phyloP scores from a whole-genome alignment of 53 echinoderm and acorn worm genomes.

The Arbacia lixula region DNA sequence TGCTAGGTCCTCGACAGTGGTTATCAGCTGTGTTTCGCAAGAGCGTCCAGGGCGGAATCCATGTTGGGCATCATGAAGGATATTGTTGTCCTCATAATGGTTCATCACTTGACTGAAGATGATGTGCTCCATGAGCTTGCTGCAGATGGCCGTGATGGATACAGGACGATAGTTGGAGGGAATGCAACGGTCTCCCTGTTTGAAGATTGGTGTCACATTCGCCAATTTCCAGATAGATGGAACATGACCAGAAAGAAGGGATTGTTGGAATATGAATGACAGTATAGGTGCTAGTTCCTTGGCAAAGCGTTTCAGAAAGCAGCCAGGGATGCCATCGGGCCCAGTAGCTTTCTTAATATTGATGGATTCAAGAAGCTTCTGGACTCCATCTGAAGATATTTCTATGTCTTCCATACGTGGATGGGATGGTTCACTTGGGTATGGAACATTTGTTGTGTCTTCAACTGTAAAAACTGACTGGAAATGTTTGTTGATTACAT shows the following conservation, averaged over 20 bases:
- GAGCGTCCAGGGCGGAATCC: too few relatives aligned
- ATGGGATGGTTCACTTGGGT: neutral
- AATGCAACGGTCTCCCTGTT: slow-evolving; percentile 19
- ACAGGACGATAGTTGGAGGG: too few relatives aligned
- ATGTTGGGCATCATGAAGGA: too few relatives aligned
- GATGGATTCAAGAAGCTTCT: slow-evolving; percentile 10
- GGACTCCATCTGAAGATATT: neutral
- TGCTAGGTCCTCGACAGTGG: neutral
- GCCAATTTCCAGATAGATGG: slow-evolving; percentile 1
- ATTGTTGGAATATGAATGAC: neutral
- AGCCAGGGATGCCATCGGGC: slow-evolving; percentile 5
- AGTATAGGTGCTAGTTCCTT: slow-evolving; percentile 12
- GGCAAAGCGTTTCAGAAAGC: slow-evolving; percentile 9
- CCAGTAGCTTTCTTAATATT: neutral
- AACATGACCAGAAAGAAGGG: neutral
- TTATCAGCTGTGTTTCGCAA: too few relatives aligned
- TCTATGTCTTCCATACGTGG: neutral
- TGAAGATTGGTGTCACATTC: slow-evolving; percentile 33
- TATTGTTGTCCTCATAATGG: too few relatives aligned
- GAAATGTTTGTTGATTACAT: neutral
- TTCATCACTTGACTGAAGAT: too few relatives aligned
- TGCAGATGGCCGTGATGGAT: too few relatives aligned
- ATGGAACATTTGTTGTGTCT: neutral
- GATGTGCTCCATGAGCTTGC: too few relatives aligned
- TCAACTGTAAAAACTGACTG: slow-evolving; percentile 14